Evolutionary conservation across 2,797 vertebrate species (phyloP), one percentile per base, ranked within the genome.

Genomic region (Macrochelys suwanniensis): DNA sequence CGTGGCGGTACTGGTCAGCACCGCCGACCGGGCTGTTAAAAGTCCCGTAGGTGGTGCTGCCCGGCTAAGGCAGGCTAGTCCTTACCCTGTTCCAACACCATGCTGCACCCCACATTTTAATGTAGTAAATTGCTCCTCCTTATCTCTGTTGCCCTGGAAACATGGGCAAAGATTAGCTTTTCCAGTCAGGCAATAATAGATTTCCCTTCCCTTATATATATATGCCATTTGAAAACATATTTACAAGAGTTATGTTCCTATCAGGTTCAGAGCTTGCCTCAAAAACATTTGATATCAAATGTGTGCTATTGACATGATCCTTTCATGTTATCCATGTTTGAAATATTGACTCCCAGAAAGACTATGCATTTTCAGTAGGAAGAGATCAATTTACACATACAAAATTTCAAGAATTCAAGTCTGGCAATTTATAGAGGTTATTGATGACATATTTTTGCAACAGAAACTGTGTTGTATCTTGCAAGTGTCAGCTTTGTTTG

Each of bases 111-210:
- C 25, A 54, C 86, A 83, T 84, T 88, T 90, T 92, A 94, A 94
- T 89, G 74, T 53, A 12, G 47, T 28, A 54, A 85, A 51, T 51
- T 93, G 61, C 49, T 93, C 59, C 87, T 80, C 13, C 76, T 84
- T 92, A 82, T 94, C 85, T 92, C 7, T 37, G 90, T 94, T 95
- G 92, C 83, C 93, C 59, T 90, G 83, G 95, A 95, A 95, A 95
- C 89, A 71, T 37, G 82, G 87, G 47, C 59, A 96, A 95, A 94
- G 59, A 92, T 93, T 89, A 90, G 85, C 96, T 95, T 89, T 85
- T 81, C 88, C 85, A 92, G 87, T 68, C 68, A 93, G 74, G 45
- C 49, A n/a, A 84, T 61, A 61, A 61, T 78, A 74, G 76, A 85
- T 89, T 95, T 91, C 54, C 17, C 78, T 85, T 90, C 76, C 42